phyloP scores from a whole-genome alignment of 2,888 invertebrate genomes.

The Gasteruption jaculator region DNA sequence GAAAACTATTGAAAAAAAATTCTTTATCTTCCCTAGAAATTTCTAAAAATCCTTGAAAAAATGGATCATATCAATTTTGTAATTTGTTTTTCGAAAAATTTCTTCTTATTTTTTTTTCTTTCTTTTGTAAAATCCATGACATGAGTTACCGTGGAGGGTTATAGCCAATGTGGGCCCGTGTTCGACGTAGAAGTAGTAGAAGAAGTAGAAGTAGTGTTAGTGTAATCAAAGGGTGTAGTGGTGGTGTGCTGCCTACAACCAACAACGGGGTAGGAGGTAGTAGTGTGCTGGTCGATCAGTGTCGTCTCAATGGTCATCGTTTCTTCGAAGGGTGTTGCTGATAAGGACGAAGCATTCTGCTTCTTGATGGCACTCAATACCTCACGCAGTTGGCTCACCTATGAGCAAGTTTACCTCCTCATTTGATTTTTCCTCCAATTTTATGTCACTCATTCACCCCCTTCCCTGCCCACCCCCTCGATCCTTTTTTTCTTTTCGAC shows the following conservation, averaged over 20 bases:
- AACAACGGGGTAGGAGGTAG: conserved; percentile 45
- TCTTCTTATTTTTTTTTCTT: conserved; percentile 15
- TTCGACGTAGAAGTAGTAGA: conserved; percentile 33
- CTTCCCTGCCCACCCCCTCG: too few species aligned
- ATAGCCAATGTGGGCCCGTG: conserved; percentile 51
- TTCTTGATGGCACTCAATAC: conserved; percentile 50
- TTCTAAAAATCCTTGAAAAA: too few species aligned
- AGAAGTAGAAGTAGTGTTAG: conserved; percentile 44
- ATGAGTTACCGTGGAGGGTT: conserved; percentile 51
- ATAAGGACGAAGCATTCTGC: conserved; percentile 44
- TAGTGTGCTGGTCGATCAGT: conserved; percentile 48
- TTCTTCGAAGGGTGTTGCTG: conserved; percentile 46
- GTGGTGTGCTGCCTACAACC: conserved; percentile 52
- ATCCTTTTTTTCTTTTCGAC: too few species aligned
- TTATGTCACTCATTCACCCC: too few species aligned
- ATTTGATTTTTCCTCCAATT: too few species aligned
- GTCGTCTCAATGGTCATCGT: conserved; percentile 50
- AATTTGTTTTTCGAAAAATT: background rate
- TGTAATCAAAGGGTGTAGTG: conserved; percentile 51
- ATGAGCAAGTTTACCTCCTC: conserved; percentile 45
- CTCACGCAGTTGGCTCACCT: conserved; percentile 52
- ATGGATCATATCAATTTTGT: background rate
- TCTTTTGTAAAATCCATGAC: conserved; percentile 47
- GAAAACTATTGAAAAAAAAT: too few species aligned
- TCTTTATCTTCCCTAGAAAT: too few species aligned